Percentiles rank a stretch among this genome's conserved stretches.
Conservation (phyloP, 2,797 vertebrate species). For the Xerus rutilus region DNA sequence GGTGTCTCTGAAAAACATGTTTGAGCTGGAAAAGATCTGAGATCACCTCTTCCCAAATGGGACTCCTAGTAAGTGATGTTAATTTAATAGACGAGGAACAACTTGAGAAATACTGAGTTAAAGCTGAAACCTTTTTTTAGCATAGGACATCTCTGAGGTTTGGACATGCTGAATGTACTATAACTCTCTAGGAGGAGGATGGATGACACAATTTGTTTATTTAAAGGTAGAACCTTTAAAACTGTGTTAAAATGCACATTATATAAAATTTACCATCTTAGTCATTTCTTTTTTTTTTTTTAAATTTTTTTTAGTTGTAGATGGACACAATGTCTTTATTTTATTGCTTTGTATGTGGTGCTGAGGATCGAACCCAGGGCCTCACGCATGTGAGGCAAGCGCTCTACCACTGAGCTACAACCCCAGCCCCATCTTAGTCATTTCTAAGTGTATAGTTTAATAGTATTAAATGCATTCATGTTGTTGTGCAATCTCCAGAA, state of each 20-base stretch:
- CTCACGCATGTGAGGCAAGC: too few species aligned
- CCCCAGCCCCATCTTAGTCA: background rate
- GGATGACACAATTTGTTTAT: background rate
- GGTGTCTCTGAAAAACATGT: conserved; percentile 3
- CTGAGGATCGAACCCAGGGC: too few species aligned
- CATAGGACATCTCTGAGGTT: background rate
- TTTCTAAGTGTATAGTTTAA: background rate
- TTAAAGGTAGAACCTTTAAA: background rate
- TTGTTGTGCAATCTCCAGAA: background rate
- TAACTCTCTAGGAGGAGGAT: background rate
- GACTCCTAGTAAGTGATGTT: background rate
- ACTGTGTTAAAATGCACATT: background rate
- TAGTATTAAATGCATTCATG: background rate
- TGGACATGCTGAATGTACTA: background rate
- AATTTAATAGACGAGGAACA: background rate
- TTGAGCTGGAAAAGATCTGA: conserved; percentile 12
- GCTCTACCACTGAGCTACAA: too few species aligned
- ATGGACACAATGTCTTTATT: too few species aligned
- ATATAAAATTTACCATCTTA: conserved; percentile 1
- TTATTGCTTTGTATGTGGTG: too few species aligned
- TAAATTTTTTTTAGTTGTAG: too few species aligned
- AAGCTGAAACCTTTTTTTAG: background rate
- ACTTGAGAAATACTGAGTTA: background rate
- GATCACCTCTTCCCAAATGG: background rate
- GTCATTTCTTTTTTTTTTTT: too few species aligned